Conservation (phyloP, 1,140 invertebrate genomes). For the Zeugodacus cucurbitae region DNA sequence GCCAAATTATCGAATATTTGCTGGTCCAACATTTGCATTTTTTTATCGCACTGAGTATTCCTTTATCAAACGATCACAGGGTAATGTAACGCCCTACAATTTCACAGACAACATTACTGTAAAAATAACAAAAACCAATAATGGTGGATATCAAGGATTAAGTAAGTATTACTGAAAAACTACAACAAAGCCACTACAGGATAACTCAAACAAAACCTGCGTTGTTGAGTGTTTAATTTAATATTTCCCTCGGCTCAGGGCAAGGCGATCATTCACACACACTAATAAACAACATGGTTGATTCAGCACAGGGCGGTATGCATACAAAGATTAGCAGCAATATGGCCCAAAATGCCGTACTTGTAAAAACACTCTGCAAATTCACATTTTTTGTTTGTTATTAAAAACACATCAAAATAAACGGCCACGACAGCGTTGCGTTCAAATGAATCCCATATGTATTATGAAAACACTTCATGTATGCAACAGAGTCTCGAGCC, state of each 20-base stretch:
- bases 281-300: not conserved
- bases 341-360: not conserved
- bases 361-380: not conserved
- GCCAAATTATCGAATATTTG: too few species aligned
- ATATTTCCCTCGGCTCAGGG: not conserved
- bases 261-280: not conserved
- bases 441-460: not conserved
- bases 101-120: not conserved
- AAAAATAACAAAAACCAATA: not conserved
- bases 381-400: not conserved
- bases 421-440: not conserved
- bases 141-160: not conserved
- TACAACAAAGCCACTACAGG: not conserved
- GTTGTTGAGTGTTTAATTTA: not conserved
- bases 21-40: too few species aligned
- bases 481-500: not conserved
- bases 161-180: not conserved
- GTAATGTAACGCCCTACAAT: too few species aligned
- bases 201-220: not conserved
- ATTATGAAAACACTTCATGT: constrained; percentile 26
- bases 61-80: too few species aligned
- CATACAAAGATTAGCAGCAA: not conserved
- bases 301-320: not conserved
- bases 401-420: constrained; percentile 32
- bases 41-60: too few species aligned